Evolutionary conservation across 2,113 vertebrate species (phyloP).

Genomic region (Cheirogaleus medius): DNA sequence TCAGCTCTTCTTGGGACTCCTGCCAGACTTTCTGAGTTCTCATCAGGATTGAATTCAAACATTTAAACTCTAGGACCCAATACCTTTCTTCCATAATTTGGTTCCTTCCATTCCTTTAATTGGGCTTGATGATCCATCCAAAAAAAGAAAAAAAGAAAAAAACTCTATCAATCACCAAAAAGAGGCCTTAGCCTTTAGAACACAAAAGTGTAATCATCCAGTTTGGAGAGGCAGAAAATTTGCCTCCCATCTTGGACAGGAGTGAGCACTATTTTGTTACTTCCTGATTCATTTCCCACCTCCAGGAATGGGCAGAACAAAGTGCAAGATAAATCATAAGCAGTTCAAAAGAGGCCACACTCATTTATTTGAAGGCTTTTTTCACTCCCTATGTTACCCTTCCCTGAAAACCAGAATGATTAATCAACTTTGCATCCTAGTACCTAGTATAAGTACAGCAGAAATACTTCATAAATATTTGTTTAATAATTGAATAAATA

Average conservation of each 20-base stretch:
- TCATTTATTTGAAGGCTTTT: not conserved
- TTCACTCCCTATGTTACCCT: not conserved
- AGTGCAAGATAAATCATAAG: not conserved
- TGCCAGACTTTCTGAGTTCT: not conserved
- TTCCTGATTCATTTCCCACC: not conserved
- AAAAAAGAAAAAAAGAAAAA: not conserved
- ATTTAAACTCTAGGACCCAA: not conserved
- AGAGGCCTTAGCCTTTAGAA: not conserved
- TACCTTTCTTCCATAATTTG: not conserved
- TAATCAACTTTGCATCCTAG: not conserved
- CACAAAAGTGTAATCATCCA: not conserved
- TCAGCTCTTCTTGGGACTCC: not conserved
- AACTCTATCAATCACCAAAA: not conserved
- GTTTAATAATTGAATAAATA: not conserved
- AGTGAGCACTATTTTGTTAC: not conserved
- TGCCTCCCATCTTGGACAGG: not conserved
- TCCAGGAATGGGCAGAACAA: not conserved
- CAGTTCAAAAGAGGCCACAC: not conserved
- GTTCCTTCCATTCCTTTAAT: not conserved
- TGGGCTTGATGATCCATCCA: not conserved
- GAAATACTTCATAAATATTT: not conserved
- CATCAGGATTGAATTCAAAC: not conserved
- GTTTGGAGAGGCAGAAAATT: not conserved
- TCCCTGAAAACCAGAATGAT: not conserved
- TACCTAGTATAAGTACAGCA: not conserved